Conservation (phyloP, 2,113 vertebrate species). For the Tenrec ecaudatus region DNA sequence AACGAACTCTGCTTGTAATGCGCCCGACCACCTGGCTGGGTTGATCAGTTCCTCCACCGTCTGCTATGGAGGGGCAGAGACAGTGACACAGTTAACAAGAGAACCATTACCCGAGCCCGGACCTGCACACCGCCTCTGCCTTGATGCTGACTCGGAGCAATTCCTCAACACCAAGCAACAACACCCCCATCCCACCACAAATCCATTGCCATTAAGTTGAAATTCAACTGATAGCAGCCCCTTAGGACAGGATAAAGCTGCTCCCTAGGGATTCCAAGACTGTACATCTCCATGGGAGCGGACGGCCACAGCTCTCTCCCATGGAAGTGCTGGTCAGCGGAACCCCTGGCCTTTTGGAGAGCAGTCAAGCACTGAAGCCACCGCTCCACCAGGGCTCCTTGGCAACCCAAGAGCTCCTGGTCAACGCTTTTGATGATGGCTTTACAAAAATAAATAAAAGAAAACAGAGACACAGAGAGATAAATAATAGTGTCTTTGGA, state of each 20-base stretch:
- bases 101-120: conserved; percentile 55
- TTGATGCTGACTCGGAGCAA: background rate
- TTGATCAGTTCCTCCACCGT: conserved; percentile 54
- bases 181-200: too few species aligned
- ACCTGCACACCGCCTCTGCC: background rate
- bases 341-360: too few species aligned
- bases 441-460: background rate
- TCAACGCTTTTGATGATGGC: conserved; percentile 59
- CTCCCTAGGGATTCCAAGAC: background rate
- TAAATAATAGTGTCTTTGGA: conserved; percentile 63
- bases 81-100: conserved; percentile 86
- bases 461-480: background rate
- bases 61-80: conserved; percentile 57
- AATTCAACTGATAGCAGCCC: background rate
- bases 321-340: too few species aligned
- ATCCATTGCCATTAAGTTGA: background rate
- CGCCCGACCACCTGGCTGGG: conserved; percentile 53
- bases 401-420: conserved; percentile 20
- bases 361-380: background rate
- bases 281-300: background rate
- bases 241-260: background rate
- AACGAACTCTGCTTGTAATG: conserved; percentile 55
- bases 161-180: background rate
- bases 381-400: background rate
- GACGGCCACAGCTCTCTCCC: background rate